These are phyloP conservation scores for Drosophila setifemur DNA, from an alignment of 1,140 invertebrate genomes.

Conservation along the genomic window DNA sequence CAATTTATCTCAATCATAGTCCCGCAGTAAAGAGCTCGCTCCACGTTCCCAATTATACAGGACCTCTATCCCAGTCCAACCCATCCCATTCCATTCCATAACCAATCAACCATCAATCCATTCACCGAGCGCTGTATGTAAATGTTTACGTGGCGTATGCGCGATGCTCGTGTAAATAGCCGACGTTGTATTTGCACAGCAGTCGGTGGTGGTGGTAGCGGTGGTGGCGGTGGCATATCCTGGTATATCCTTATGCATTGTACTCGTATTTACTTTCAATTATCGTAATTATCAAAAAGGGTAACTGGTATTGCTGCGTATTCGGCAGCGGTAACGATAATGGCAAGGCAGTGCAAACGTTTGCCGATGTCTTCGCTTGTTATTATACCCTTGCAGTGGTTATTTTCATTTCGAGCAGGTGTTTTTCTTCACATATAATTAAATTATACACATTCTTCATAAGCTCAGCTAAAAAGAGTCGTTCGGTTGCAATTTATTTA, in stretches of 20 bases:
- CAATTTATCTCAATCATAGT: constrained; percentile 77
- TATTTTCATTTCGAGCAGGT: not conserved
- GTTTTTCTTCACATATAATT: too few species aligned
- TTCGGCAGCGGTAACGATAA: constrained; percentile 23
- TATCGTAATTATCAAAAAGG: constrained; percentile 79
- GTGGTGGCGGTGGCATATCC: not conserved
- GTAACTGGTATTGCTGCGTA: constrained; percentile 26
- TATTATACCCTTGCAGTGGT: too few species aligned
- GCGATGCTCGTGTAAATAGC: constrained; percentile 62
- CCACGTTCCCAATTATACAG: not conserved
- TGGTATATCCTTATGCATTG: constrained; percentile 62
- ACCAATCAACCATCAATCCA: constrained; percentile 41
- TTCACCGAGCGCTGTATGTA: constrained; percentile 38
- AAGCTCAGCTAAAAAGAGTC: too few species aligned
- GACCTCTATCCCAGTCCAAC: not conserved
- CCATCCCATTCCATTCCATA: not conserved
- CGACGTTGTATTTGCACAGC: constrained; percentile 51
- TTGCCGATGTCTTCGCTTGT: constrained; percentile 76
- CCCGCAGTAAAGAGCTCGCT: constrained; percentile 44
- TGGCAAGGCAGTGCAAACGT: constrained; percentile 69
- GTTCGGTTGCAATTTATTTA: not conserved
- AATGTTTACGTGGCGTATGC: constrained; percentile 72
- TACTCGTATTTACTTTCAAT: constrained; percentile 77
- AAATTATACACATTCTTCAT: too few species aligned
- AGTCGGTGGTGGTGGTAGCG: constrained; percentile 14